Evolutionary conservation across 2,797 vertebrate species (phyloP).

Genomic region (Onychomys leucogaster): DNA sequence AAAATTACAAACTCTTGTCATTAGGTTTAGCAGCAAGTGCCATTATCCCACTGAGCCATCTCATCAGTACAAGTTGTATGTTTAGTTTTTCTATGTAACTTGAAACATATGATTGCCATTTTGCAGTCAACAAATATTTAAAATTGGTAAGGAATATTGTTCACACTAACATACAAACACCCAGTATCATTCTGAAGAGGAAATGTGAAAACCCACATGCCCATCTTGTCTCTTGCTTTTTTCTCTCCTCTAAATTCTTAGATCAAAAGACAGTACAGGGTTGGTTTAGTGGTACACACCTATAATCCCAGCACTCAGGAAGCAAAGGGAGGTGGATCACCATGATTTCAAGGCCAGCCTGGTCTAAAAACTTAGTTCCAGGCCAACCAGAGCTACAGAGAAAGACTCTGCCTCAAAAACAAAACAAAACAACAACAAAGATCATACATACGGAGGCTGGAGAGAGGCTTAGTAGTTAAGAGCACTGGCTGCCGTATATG

Average conservation of each 20-base stretch:
- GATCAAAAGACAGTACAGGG: background rate
- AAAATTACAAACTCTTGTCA: background rate
- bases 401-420: background rate
- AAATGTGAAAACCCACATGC: background rate
- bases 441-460: no score
- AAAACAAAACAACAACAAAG: background rate
- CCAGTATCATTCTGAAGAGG: background rate
- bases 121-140: constrained; percentile 29
- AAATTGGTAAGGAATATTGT: constrained; percentile 20
- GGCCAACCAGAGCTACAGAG: no score
- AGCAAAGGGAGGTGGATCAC: background rate
- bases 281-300: background rate
- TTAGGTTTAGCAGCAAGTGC: background rate
- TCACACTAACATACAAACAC: background rate
- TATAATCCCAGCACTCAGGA: background rate
- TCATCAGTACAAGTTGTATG: background rate
- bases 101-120: constrained; percentile 1
- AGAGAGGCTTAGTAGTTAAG: background rate
- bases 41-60: background rate
- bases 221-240: background rate
- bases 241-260: background rate
- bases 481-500: background rate
- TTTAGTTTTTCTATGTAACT: background rate
- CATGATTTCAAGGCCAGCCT: background rate
- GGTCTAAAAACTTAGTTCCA: background rate